Base-by-base conservation (phyloP, 1,140 invertebrate species). In the Drosophila parabipectinata region DNA sequence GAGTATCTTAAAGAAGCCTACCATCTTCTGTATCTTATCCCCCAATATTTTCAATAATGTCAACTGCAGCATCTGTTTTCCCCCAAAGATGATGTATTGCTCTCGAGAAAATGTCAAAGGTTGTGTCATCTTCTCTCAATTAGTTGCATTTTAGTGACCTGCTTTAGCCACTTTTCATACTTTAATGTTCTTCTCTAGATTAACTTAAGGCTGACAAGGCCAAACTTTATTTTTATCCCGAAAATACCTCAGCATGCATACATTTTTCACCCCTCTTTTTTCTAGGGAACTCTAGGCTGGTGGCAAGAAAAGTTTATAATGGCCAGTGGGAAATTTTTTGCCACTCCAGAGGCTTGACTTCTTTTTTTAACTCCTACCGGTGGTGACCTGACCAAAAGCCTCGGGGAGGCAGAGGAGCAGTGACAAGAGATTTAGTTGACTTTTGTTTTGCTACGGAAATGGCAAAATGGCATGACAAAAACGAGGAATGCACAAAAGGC, bases 381-480 rank as follows among this genome's bases (percentile, higher is more conserved):
- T 61, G 63, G 67, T 61, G 63, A 57, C 68, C 39, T 60, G 55
- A 76, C 56, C 72, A 69, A 75, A 66, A 54, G 72, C 72, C 73
- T 68, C 32, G 10, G 44, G 68, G 34, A 74, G 72, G 34, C 12
- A n/a, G 63, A 68, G 76, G 61, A 51, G 63, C 55, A 62, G 73
- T 77, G 74, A 77, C 74, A 77, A 77, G 73, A 77, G 74, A 77
- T 77, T 77, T 77, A 77, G 73, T 77, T 77, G 74, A 77, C 74
- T 77, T 77, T 77, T 77, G 74, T 77, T 77, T 75, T 56, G 73
- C 56, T 57, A 71, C 74, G 74, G 74, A 77, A 77, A 77, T 77
- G 74, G 73, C 64, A 77, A 77, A 77, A 77, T 77, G 72, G 73
- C 74, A 77, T 77, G 74, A 77, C 74, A 77, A 77, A 59, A 77